Evolutionary conservation across 2,113 vertebrate species (phyloP), one percentile per base, ranked within the genome.

Genomic region (Boleophthalmus pectinirostris): DNA sequence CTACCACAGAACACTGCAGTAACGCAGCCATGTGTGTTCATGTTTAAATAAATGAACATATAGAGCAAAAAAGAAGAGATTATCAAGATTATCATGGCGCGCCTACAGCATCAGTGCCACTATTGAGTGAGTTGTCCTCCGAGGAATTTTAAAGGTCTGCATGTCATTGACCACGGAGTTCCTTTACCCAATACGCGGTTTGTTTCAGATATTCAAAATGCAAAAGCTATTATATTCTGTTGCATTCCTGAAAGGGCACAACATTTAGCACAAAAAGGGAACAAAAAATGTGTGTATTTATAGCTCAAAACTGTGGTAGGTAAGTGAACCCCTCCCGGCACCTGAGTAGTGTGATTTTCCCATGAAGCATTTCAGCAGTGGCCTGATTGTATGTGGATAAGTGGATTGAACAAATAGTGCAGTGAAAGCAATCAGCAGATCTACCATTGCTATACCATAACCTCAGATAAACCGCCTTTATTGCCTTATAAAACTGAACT

Each of bases 91-190:
- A 86, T 76, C 68, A 82, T 74, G 29, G 51, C 79, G 84, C 75
- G 83, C 86, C 73, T 74, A 57, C 81, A 66, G 33, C 68, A 56
- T 87, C 81, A 85, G 73, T 85, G 78, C 57, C 58, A 77, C 82
- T 77, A 92, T 86, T 88, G 83, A 89, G 60, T 67, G 56, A 79
- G 68, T 74, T 89, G 87, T 72, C 86, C 86, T 91, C 73, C 14
- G 80, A 88, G 88, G 90, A 91, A 93, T 93, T 29, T 84, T 49
- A 86, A 89, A 89, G 86, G 87, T 87, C 91, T 91, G 93, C 90
- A 92, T 92, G 82, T 92, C 87, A 92, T 92, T 93, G 92, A 92
- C 92, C 89, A 90, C 80, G 85, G 82, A 24, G 88, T 82, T 87
- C 88, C 77, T 80, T 77, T 51, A 14, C 82, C 80, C 81, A 80